Base-by-base conservation (phyloP, 2,888 invertebrate genomes). In the Glaucopsyche alexis region DNA sequence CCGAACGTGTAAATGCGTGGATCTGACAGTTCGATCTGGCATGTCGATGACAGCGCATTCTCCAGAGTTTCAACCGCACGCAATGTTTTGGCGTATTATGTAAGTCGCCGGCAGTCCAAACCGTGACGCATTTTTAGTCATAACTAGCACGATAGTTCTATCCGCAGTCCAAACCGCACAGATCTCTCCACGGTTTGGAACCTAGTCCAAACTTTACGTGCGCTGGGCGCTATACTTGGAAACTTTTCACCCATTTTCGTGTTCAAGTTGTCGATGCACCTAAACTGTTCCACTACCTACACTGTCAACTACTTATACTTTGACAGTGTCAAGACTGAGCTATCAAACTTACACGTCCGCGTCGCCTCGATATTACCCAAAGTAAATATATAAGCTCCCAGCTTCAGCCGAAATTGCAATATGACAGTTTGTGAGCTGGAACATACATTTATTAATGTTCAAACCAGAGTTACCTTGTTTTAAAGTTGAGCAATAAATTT, bases 301-400 rank as follows among this genome's bases (percentile, higher is more conserved):
- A 55, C 55, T 19, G 29, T 60, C 29, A 60, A 38, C 11, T 60
- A 60, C 60, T 60, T 60, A 60, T 14, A 60, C 60, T 60, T 60
- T 29, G 60, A 13, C 60, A 60, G 60, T 29, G 60, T 38, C 14
- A 60, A 38, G 60, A 60, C 60, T 11, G 60, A 60, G 60, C 60
- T 38, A 60, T 38, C 29, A 60, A 60, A 60, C 29, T 60, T 60
- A 38, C 60, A 60, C 60, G 60, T 60, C 60, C 60, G 29, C 60
- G 60, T 60, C 60, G 29, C 19, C 14, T 6, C 50, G 60, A 60
- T 60, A 60, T 60, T 60, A 60, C 60, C 60, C 7, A 29, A 60
- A 60, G 60, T 60, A 38, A 60, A 60, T 60, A 60, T 60, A 38
- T 60, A 60, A 38, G 29, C 29, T 60, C 7, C 29, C 38, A 1